Percentiles rank a stretch among this genome's conserved stretches.
phyloP scores from a whole-genome alignment of 2,888 invertebrate genomes.

The Drosophila anomalata region DNA sequence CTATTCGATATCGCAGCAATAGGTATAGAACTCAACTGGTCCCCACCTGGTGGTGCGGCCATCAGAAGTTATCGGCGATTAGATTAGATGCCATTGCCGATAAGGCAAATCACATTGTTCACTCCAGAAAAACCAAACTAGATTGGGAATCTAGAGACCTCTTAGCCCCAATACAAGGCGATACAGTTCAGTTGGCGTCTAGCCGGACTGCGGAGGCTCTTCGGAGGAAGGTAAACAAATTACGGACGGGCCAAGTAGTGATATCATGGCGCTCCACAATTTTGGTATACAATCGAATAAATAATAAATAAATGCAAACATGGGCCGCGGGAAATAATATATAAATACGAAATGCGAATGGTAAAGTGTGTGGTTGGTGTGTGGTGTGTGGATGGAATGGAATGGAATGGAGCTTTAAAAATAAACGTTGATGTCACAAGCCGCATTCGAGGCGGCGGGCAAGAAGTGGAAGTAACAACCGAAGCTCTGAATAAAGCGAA shows the following conservation, averaged over 20 bases:
- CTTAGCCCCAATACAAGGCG: conserved; percentile 19
- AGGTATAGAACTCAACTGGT: background rate
- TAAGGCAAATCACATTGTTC: conserved; percentile 43
- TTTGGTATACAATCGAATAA: conserved; percentile 50
- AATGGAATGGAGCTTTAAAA: conserved; percentile 61
- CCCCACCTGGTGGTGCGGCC: conserved; percentile 7
- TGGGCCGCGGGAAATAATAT: conserved; percentile 49
- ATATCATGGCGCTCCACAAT: conserved; percentile 65
- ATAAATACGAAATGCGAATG: conserved; percentile 32
- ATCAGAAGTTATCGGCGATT: conserved; percentile 29
- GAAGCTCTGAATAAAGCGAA: conserved; percentile 36
- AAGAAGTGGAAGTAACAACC: conserved; percentile 32
- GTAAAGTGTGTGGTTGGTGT: conserved; percentile 1
- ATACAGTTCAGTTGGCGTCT: conserved; percentile 11
- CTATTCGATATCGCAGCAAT: conserved; percentile 18
- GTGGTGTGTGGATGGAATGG: no score
- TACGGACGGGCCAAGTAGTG: conserved; percentile 51
- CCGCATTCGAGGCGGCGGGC: conserved; percentile 16
- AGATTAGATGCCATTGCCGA: conserved; percentile 35
- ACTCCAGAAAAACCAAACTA: conserved; percentile 27
- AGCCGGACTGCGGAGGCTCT: background rate
- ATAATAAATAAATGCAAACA: conserved; percentile 63
- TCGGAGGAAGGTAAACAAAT: conserved; percentile 56
- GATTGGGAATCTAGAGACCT: conserved; percentile 39
- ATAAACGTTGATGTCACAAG: conserved; percentile 78